phyloP scores from a whole-genome alignment of 2,113 vertebrate species.

The Thryonomys swinderianus region DNA sequence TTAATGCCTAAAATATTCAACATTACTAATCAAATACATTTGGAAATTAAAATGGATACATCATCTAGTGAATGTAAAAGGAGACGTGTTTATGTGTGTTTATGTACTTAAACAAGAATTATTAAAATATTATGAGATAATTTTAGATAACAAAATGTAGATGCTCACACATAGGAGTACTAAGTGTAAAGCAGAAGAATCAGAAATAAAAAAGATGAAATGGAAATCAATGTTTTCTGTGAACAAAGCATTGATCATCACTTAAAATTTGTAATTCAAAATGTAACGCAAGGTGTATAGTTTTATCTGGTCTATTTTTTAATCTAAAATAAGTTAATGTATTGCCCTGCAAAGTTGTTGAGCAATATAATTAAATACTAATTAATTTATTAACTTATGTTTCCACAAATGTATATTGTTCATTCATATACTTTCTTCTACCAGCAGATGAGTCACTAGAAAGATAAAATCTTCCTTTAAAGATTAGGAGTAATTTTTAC shows the following conservation, averaged over 20 bases:
- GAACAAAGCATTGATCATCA: background rate
- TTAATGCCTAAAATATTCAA: conserved; percentile 7
- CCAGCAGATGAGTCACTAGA: background rate
- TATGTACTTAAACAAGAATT: background rate
- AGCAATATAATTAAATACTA: background rate
- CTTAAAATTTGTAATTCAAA: background rate
- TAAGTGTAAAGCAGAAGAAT: background rate
- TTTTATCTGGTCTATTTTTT: background rate
- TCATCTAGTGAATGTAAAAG: background rate
- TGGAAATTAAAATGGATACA: background rate
- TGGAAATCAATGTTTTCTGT: background rate
- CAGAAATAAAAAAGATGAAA: background rate
- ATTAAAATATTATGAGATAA: background rate
- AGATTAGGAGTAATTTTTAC: background rate
- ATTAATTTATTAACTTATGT: background rate
- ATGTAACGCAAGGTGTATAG: background rate
- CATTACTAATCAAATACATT: background rate
- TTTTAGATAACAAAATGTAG: background rate
- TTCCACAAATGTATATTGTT: background rate
- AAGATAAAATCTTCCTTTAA: background rate
- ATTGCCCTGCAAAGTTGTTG: background rate
- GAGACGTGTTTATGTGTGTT: background rate
- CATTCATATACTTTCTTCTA: background rate
- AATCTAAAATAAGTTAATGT: background rate
- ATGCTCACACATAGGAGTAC: background rate